phyloP scores from a whole-genome alignment of 2,797 vertebrate genomes.

The Philypnodon macrostomus region DNA sequence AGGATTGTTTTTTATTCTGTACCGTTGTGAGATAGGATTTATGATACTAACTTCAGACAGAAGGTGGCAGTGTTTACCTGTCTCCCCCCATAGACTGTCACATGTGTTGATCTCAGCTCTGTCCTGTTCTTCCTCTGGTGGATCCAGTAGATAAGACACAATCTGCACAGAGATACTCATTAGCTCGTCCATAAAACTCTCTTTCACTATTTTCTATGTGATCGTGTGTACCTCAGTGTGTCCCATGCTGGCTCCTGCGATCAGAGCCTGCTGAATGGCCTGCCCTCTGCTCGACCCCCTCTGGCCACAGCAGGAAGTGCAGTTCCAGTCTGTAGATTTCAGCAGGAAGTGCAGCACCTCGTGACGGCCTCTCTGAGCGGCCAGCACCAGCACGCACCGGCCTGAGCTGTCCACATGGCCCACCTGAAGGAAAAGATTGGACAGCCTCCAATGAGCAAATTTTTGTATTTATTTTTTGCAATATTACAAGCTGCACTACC shows the following conservation, averaged over 20 bases:
- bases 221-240: slow-evolving; percentile 83
- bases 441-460: too few species aligned
- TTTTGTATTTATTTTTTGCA: too few species aligned
- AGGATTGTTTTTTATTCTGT: too few species aligned
- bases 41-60: too few species aligned
- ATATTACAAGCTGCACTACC: too few species aligned
- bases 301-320: slow-evolving; percentile 80
- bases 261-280: slow-evolving; percentile 91
- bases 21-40: too few species aligned
- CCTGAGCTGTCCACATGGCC: slow-evolving; percentile 92
- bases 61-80: too few species aligned
- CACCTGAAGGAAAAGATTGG: slow-evolving; percentile 70
- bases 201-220: too few species aligned
- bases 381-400: slow-evolving; percentile 90
- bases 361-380: slow-evolving; percentile 87
- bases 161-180: slow-evolving; percentile 69
- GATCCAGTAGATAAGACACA: slow-evolving; percentile 90
- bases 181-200: neutral
- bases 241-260: slow-evolving; percentile 91
- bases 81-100: slow-evolving; percentile 96
- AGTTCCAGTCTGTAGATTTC: slow-evolving; percentile 85
- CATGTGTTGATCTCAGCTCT: slow-evolving; percentile 91
- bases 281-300: slow-evolving; percentile 84
- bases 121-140: slow-evolving; percentile 91
- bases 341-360: slow-evolving; percentile 91